Base-by-base conservation (phyloP, 2,888 invertebrate genomes). In the Heliconius ismenius region DNA sequence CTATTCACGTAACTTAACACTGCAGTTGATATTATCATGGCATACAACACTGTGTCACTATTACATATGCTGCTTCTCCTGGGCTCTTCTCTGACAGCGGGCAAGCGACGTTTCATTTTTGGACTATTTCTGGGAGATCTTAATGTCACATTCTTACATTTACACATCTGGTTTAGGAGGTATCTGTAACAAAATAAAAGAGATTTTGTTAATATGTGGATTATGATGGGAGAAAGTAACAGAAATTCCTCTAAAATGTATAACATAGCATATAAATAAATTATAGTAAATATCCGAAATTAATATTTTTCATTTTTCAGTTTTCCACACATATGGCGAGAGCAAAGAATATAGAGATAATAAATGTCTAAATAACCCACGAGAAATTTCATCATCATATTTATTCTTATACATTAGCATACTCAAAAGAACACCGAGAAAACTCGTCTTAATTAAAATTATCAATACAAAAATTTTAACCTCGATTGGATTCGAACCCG, bases 1-100 rank as follows among this genome's bases (percentile, higher is more conserved):
- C 97, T 96, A 91, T 97, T 97, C 79, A 96, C 89, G 88, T 97
- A 97, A 87, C 96, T 96, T 1, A 95, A 95, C 67, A 96, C 92
- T 24, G 97, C 96, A 18, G 96, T 96, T 24, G 96, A 91, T 60
- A 95, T 95, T 80, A 97, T 96, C 85, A 96, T 94, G 58, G 91
- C 89, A 88, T 96, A 96, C 63, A 96, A 94, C 36, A 94, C 95
- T 89, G 95, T 92, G 82, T 95, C 95, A 83, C 92, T 92, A 79
- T 88, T 86, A 75, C 83, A 81, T 3, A 83, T 80, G 60, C 81
- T 83, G 4, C 84, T 81, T 15, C 81, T 80, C 65, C 82, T 81
- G 9, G 87, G 86, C 79, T 95, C 93, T 84, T 93, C 95, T 78
- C 89, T 89, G 15, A 92, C 91, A 26, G 91, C 89, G 63, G 92